phyloP scores from a whole-genome alignment of 2,888 invertebrate genomes.

The Sinopyrophorus schimmeli region DNA sequence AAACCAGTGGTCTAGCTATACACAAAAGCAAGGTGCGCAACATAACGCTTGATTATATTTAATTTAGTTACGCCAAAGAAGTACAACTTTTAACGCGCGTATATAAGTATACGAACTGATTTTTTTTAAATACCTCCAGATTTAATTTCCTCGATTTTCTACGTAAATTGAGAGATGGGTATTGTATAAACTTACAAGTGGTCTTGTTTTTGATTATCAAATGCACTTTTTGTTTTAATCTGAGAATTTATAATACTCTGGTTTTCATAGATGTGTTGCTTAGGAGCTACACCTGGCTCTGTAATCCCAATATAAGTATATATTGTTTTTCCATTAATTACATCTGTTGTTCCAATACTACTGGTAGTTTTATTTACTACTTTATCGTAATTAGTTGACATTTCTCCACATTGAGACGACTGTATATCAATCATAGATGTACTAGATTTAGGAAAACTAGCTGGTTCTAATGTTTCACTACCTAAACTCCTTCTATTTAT shows the following conservation, averaged over 20 bases:
- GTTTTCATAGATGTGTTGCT: slow-evolving; percentile 52
- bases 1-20: too few species aligned
- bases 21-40: too few species aligned
- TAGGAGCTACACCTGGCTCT: slow-evolving; percentile 43
- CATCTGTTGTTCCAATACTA: slow-evolving; percentile 41
- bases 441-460: slow-evolving; percentile 51
- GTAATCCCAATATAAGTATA: slow-evolving; percentile 54
- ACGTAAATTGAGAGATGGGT: too few species aligned
- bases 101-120: too few species aligned
- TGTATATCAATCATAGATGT: slow-evolving; percentile 55
- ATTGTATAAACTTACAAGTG: slow-evolving; percentile 51
- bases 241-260: slow-evolving; percentile 49
- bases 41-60: too few species aligned
- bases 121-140: too few species aligned
- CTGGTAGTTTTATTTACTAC: slow-evolving; percentile 48
- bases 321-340: slow-evolving; percentile 41
- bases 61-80: too few species aligned
- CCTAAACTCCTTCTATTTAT: slow-evolving; percentile 53
- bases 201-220: slow-evolving; percentile 47
- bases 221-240: slow-evolving; percentile 41
- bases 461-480: slow-evolving; percentile 44
- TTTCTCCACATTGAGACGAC: slow-evolving; percentile 42
- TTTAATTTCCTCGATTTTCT: too few species aligned
- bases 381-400: slow-evolving; percentile 37
- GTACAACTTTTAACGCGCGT: too few species aligned